Conservation (phyloP, 2,113 vertebrate species). For the Egretta garzetta region DNA sequence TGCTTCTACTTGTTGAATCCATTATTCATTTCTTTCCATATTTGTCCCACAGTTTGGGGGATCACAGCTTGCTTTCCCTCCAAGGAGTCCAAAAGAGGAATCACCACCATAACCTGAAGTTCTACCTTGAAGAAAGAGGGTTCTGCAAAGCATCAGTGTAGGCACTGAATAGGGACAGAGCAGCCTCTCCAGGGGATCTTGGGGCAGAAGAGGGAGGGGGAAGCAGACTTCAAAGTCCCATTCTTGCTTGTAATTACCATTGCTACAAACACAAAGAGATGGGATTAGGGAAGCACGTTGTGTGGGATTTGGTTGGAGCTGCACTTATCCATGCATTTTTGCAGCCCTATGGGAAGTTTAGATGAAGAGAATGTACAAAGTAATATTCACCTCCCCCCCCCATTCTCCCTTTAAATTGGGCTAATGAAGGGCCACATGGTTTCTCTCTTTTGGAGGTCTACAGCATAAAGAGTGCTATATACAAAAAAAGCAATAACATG, state of each 20-base stretch:
- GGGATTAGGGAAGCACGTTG: not conserved
- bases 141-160: not conserved
- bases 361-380: not conserved
- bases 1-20: not conserved
- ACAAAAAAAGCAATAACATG: not conserved
- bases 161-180: fast-evolving
- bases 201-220: not conserved
- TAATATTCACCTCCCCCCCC: not conserved
- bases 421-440: not conserved
- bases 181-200: not conserved
- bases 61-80: not conserved
- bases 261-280: not conserved
- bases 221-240: not conserved
- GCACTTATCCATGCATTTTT: not conserved
- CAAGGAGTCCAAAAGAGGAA: not conserved
- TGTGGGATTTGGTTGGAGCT: not conserved
- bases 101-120: not conserved
- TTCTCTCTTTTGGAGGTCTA: not conserved
- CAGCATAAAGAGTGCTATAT: not conserved
- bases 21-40: not conserved
- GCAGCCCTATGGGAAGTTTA: not conserved
- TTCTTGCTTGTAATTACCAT: not conserved
- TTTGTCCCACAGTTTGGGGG: not conserved
- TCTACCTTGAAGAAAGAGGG: not conserved
- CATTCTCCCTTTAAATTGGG: not conserved